Base-by-base conservation (phyloP, 2,888 invertebrate genomes). In the Arge pagana region DNA sequence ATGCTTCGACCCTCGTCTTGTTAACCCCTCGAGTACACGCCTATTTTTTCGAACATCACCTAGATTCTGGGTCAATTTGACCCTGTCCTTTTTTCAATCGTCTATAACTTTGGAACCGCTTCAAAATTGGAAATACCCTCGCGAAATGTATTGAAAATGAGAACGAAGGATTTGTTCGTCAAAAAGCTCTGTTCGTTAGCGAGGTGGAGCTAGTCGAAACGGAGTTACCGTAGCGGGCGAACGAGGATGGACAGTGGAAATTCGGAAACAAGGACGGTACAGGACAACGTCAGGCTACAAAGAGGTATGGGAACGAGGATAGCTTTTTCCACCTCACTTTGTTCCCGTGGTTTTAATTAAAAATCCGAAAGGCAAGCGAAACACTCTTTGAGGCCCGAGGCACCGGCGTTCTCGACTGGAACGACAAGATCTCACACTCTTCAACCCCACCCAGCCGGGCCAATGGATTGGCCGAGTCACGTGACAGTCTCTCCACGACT, bases 331-430 rank as follows among this genome's bases (percentile, higher is more conserved):
- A 45, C 48, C 54, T 59, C 58, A 60, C 55, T 56, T 57, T 58
- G 58, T 51, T 58, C 55, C 52, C 53, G 54, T 55, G 56, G 62
- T 64, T 66, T 68, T 67, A 68, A 67, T 67, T 66, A 68, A 65
- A 64, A 58, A 60, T 57, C 54, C 55, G 59, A 61, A 63, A 56
- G 60, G 56, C 54, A 50, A 57, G 56, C 58, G 59, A 58, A 64
- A 61, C 62, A 60, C 33, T 42, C 42, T 33, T 45, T 45, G 55
- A 56, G 50, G 50, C 49, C 39, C 33, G 51, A 43, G 53, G 55
- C 55, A 41, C 52, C 42, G 55, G 50, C 45, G 43, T 28, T 37
- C 39, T 51, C 41, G 41, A 31, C 52, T 53, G 41, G 26, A 42
- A 42, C 42, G 42, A 42, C 42, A 49, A 49, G 39, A 39, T 37